Evolutionary conservation across 2,113 vertebrate species (phyloP).

Genomic region (Glaucidium brasilianum): DNA sequence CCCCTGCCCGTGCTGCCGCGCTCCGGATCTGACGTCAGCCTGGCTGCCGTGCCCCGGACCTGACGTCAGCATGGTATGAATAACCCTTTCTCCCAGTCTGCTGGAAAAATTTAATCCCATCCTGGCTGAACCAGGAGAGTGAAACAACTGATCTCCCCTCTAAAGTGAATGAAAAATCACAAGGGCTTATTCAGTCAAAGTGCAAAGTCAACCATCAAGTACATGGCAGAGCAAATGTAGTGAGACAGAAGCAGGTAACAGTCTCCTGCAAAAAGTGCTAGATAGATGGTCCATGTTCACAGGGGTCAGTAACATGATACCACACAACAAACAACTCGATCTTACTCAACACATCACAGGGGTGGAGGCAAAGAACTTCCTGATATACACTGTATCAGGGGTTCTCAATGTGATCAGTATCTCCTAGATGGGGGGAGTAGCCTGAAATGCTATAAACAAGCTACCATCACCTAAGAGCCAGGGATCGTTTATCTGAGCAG

Average conservation of each 20-base stretch:
- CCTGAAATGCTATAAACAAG: background rate
- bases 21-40: no score
- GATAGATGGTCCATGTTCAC: background rate
- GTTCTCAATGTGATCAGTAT: background rate
- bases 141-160: background rate
- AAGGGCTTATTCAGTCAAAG: background rate
- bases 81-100: no score
- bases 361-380: background rate
- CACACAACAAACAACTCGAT: background rate
- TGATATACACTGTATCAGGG: background rate
- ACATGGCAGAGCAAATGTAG: background rate
- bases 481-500: background rate
- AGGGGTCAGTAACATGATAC: background rate
- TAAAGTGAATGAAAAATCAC: background rate
- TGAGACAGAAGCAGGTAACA: background rate
- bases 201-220: background rate
- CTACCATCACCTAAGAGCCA: background rate
- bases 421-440: background rate
- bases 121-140: no score
- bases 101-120: no score
- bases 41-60: no score
- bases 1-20: no score
- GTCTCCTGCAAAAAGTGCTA: background rate
- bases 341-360: background rate
- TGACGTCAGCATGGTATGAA: no score